phyloP scores from a whole-genome alignment of 2,113 vertebrate genomes.

The Myocastor coypus region DNA sequence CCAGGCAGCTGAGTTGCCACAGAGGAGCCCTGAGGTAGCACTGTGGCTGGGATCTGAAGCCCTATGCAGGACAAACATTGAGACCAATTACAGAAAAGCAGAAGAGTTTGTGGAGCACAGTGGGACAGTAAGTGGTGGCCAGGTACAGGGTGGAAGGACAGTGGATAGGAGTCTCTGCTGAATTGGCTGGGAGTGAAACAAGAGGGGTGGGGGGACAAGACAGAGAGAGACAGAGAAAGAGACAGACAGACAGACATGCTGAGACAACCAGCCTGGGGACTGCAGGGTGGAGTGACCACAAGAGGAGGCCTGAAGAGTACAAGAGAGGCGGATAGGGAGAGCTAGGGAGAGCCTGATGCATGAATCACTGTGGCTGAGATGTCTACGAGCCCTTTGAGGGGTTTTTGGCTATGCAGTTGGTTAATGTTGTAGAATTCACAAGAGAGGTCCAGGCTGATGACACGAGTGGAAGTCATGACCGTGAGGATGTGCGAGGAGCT shows the following conservation, averaged over 20 bases:
- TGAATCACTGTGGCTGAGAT: background rate
- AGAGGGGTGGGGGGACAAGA: too few species aligned
- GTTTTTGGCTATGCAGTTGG: background rate
- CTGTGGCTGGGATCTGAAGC: background rate
- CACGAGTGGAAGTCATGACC: background rate
- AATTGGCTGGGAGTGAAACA: too few species aligned
- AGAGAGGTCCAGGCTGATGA: background rate
- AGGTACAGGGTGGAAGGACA: background rate
- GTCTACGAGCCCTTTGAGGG: background rate
- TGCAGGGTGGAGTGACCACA: background rate
- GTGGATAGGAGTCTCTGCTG: background rate
- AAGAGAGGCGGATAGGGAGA: background rate
- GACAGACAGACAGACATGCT: too few species aligned
- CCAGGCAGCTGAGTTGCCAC: background rate
- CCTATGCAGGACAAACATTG: background rate
- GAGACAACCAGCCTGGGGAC: background rate
- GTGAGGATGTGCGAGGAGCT: background rate
- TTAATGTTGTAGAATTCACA: background rate
- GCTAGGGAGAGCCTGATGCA: background rate
- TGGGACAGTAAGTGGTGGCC: background rate
- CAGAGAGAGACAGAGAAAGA: background rate
- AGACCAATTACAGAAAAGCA: background rate
- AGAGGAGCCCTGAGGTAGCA: background rate
- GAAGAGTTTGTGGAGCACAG: background rate
- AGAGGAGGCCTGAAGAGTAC: background rate